phyloP scores from a whole-genome alignment of 2,888 invertebrate genomes.

The Monopis laevigella region DNA sequence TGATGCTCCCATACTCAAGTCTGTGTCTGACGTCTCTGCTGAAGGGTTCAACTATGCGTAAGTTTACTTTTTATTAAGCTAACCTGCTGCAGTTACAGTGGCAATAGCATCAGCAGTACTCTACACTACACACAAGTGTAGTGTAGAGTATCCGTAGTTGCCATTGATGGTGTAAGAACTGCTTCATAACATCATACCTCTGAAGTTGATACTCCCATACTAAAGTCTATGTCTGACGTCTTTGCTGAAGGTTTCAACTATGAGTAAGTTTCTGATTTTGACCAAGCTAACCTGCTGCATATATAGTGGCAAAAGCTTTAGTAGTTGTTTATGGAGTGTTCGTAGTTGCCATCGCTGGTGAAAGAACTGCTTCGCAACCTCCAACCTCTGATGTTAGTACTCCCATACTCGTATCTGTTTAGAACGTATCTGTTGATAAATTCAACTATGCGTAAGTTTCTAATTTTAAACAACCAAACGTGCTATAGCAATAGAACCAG shows the following conservation, averaged over 20 bases:
- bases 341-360: neutral
- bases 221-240: conserved; percentile 27
- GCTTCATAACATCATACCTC: conserved; percentile 15
- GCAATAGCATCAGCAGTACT: no score
- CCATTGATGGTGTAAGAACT: neutral
- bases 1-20: conserved; percentile 25
- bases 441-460: no score
- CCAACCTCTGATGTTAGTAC: conserved; percentile 23
- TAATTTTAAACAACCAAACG: no score
- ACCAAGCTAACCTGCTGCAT: neutral
- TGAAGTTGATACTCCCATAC: conserved; percentile 24
- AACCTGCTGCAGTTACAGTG: neutral
- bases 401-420: conserved; percentile 24
- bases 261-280: conserved; percentile 22
- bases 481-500: no score
- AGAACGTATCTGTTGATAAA: conserved; percentile 25
- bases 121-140: no score
- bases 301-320: neutral
- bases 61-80: conserved; percentile 8
- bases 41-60: conserved; percentile 30
- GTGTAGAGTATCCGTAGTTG: no score
- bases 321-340: no score
- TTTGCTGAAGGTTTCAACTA: conserved; percentile 26
- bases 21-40: conserved; percentile 23
- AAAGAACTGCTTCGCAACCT: no score